phyloP scores from a whole-genome alignment of 1,140 invertebrate genomes.

The Halyomorpha halys region DNA sequence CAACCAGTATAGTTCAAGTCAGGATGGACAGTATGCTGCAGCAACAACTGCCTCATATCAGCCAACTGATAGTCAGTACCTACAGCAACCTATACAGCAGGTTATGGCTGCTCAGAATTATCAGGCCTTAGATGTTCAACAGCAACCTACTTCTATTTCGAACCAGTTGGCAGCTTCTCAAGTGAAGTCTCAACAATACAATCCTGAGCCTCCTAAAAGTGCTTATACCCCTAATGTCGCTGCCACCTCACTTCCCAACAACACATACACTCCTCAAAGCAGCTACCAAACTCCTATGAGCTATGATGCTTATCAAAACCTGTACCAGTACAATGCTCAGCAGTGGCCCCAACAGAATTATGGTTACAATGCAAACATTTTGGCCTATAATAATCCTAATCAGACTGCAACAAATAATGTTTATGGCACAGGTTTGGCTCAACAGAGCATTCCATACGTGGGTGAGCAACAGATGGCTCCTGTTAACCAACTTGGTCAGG shows the following conservation, averaged over 20 bases:
- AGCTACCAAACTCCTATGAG: neutral
- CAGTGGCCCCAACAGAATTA: too few relatives aligned
- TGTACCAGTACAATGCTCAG: too few relatives aligned
- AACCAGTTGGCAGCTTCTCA: neutral
- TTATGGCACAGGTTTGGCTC: neutral
- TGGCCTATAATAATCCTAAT: neutral
- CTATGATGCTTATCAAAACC: too few relatives aligned
- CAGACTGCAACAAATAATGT: neutral
- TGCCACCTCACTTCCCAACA: neutral
- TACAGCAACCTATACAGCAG: neutral
- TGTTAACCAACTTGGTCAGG: neutral
- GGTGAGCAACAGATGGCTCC: neutral
- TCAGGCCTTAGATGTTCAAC: too few relatives aligned
- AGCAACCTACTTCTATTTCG: neutral
- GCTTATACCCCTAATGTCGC: neutral
- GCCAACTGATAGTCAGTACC: neutral
- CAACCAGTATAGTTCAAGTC: neutral
- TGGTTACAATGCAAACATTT: too few relatives aligned
- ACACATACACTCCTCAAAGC: neutral
- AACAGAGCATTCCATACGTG: neutral
- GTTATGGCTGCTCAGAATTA: neutral
- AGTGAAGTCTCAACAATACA: neutral
- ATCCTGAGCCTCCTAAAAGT: too few relatives aligned
- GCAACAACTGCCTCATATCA: neutral
- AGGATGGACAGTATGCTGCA: constrained; percentile 32